A percentile compares a stretch with the other conserved stretches of the same genome.
phyloP scores from a whole-genome alignment of 1,140 invertebrate genomes.

The Euura lappo region DNA sequence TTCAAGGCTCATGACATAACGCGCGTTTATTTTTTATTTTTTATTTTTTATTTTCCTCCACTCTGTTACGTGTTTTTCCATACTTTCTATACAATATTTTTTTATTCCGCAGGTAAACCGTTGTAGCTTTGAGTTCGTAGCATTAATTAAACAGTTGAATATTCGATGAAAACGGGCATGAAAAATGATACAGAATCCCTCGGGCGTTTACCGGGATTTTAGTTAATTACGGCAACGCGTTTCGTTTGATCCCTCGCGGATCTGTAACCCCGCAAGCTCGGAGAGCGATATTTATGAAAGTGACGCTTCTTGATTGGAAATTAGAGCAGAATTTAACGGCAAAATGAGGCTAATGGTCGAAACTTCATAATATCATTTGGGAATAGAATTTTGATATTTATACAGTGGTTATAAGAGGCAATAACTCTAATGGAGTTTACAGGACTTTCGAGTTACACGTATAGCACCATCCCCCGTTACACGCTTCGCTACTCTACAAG shows the following conservation, averaged over 20 bases:
- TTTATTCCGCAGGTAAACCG: not conserved
- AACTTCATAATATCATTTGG: not conserved
- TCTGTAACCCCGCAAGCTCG: no score
- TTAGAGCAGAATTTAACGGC: no score
- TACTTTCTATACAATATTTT: not conserved
- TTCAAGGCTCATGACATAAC: slow-evolving; percentile 1
- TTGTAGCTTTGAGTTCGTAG: not conserved
- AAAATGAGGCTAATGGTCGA: no score
- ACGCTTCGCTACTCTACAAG: not conserved
- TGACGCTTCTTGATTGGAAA: no score
- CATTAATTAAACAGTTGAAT: no score
- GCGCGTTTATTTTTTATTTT: not conserved
- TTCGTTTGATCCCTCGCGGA: not conserved
- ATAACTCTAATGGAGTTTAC: slow-evolving; percentile 1
- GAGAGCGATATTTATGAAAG: no score
- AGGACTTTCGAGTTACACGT: not conserved
- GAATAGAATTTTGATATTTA: not conserved
- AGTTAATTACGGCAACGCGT: not conserved
- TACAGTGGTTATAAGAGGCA: not conserved
- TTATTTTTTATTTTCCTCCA: not conserved
- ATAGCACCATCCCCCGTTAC: not conserved
- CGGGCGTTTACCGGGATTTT: not conserved
- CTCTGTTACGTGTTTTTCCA: not conserved
- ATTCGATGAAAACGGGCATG: no score
- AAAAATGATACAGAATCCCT: no score